Evolutionary conservation across 2,888 invertebrate species (phyloP).

Genomic region (Ormyrus pomaceus): DNA sequence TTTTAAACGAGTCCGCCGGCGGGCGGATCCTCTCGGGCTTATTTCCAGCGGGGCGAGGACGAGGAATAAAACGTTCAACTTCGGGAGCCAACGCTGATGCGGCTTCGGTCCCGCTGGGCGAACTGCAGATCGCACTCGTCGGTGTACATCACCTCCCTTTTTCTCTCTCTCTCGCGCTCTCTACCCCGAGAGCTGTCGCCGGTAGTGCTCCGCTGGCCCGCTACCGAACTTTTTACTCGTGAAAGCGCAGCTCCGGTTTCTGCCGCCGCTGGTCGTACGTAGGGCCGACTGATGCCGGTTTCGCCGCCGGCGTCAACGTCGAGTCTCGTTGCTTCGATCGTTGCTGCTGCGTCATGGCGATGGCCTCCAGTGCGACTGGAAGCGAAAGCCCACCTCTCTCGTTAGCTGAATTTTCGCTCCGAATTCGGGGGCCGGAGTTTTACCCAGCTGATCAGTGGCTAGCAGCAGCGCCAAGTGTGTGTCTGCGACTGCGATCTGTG

Average conservation of each 20-base stretch:
- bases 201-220: neutral
- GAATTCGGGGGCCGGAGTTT: no score
- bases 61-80: constrained; percentile 24
- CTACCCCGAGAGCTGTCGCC: neutral
- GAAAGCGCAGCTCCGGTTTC: constrained; percentile 14
- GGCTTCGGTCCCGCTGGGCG: constrained; percentile 1
- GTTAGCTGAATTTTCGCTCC: neutral
- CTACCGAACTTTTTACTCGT: constrained; percentile 7
- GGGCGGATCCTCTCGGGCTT: neutral
- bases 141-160: constrained; percentile 6
- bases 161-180: neutral
- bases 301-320: constrained; percentile 18
- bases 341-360: constrained; percentile 21
- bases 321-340: constrained; percentile 17
- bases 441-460: neutral
- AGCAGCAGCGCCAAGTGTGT: neutral
- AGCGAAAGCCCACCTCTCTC: neutral
- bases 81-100: neutral
- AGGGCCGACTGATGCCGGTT: constrained; percentile 8
- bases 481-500: neutral
- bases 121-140: neutral
- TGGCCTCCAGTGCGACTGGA: neutral
- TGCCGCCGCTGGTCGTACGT: neutral
- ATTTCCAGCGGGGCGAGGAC: neutral
- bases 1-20: constrained; percentile 6